Percentiles rank a stretch among this genome's conserved stretches.
These are phyloP conservation scores for Drosophila emarginata DNA, from an alignment of 2,888 invertebrate genomes.

Conservation along the genomic window DNA sequence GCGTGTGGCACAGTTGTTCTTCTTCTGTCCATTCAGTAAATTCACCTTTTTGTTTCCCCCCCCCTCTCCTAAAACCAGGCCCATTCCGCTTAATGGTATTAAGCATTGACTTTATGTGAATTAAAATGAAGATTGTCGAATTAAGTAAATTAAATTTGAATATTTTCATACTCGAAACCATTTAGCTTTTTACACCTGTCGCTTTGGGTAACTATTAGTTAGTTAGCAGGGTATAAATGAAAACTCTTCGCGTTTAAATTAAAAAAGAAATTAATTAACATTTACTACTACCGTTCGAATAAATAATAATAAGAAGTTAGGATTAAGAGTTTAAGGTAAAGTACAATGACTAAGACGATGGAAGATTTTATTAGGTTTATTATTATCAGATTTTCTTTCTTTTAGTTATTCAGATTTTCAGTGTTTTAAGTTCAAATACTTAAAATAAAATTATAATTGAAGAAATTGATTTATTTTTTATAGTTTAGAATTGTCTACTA, in stretches of 20 bases:
- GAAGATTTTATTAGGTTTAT: too few species aligned
- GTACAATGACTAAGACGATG: neutral
- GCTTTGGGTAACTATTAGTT: neutral
- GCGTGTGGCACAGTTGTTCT: conserved; percentile 3
- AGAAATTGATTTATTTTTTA: too few species aligned
- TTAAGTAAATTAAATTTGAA: conserved; percentile 1
- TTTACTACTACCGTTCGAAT: too few species aligned
- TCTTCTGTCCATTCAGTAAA: neutral
- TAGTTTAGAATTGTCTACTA: too few species aligned
- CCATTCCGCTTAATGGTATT: conserved; percentile 13
- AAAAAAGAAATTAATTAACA: too few species aligned
- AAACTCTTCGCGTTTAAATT: too few species aligned
- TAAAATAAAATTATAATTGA: too few species aligned
- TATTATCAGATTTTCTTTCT: too few species aligned
- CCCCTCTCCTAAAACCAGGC: neutral
- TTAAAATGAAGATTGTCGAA: neutral
- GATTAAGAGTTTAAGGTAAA: neutral
- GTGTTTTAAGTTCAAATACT: too few species aligned
- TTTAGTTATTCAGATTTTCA: too few species aligned
- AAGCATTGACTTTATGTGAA: neutral
- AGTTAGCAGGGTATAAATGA: neutral
- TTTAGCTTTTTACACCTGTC: neutral
- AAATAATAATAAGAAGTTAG: too few species aligned
- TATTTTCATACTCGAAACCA: neutral
- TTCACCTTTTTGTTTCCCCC: neutral